Evolutionary conservation across 2,888 invertebrate genomes (phyloP), one percentile per base, ranked within the genome.

Genomic region (Anarsia innoxiella): DNA sequence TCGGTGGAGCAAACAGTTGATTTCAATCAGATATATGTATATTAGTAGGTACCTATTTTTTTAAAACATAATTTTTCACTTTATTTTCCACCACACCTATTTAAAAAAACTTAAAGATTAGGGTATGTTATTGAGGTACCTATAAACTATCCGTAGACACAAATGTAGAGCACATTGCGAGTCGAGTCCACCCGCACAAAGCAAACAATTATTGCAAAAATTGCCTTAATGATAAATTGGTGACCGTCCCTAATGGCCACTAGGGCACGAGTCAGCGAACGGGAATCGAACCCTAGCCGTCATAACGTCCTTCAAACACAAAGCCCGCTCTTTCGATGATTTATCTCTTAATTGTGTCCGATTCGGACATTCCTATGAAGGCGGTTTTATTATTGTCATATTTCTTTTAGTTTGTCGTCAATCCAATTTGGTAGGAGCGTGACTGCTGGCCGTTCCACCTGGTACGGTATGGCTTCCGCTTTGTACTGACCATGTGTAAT

Each of bases 211-310:
- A 84, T 80, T 79, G 79, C 77, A 80, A 83, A 83, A 84, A 83
- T 84, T 75, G 84, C 73, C 76, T 65, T 83, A 83, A 84, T 84
- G 84, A 84, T 84, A 83, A 80, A 84, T 83, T 84, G 83, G 79
- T 76, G 75, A 79, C 74, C 79, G 70, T 77, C 78, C 64, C 76
- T 72, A 80, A 82, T 80, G 74, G 76, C 61, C 58, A 60, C 62
- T 66, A 66, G 71, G 72, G 72, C 68, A 56, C 67, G 75, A 70
- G 74, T 71, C 71, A 69, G 56, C 61, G 65, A 62, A 60, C 67
- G 61, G 68, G 71, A 71, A 66, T 65, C 59, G 68, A 72, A 66
- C 69, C 66, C 58, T 63, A 56, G 54, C 68, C 73, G 77, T 82
- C 82, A 84, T 78, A 83, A 80, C 82, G 79, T 77, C 65, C 84